A percentile compares a stretch with the other conserved stretches of the same genome.
Evolutionary conservation across 1,140 invertebrate genomes (phyloP).

Genomic region (Leptoteleia sp.): DNA sequence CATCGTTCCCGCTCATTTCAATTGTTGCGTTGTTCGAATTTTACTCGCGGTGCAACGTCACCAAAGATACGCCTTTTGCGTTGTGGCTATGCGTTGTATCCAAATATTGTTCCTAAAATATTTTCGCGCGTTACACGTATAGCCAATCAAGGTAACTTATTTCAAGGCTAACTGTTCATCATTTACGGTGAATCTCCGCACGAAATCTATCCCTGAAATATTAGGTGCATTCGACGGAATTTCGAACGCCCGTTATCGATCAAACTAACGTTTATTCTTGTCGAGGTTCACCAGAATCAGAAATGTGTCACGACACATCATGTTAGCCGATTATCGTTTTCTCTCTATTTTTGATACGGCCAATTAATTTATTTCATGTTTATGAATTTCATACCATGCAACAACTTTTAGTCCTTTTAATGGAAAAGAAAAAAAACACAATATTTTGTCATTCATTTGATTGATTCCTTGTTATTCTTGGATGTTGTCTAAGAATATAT

Average conservation of each 20-base stretch:
- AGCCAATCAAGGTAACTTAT: constrained; percentile 65
- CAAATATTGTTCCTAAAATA: constrained; percentile 78
- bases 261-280: constrained; percentile 40
- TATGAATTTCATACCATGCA: no score
- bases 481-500: no score
- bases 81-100: constrained; percentile 74
- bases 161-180: constrained; percentile 40
- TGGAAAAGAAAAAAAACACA: constrained; percentile 45
- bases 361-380: no score
- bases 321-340: no score
- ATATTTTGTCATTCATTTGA: constrained; percentile 20
- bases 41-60: constrained; percentile 70
- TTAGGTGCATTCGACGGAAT: constrained; percentile 8
- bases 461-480: no score
- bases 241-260: constrained; percentile 39
- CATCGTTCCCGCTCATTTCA: constrained; percentile 10
- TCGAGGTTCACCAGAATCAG: constrained; percentile 24
- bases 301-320: no score
- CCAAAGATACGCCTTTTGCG: constrained; percentile 72
- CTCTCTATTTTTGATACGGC: no score
- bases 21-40: constrained; percentile 22
- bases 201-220: constrained; percentile 12
- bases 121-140: constrained; percentile 76
- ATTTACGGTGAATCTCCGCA: constrained; percentile 12
- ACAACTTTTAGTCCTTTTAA: no score